Conservation (phyloP, 1,140 invertebrate species). For the Danaus melanippus region DNA sequence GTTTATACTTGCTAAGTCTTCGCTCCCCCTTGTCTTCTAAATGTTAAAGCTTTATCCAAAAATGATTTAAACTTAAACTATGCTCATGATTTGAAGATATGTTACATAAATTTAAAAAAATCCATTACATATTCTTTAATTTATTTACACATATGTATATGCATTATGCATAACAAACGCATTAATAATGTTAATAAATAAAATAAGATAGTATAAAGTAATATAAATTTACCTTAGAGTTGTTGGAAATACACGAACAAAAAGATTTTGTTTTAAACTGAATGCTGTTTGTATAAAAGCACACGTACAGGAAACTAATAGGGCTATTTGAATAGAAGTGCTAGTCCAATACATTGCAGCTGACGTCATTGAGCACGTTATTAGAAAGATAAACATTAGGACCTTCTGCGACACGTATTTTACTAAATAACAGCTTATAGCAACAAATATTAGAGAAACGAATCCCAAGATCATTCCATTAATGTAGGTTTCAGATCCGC, state of each 20-base stretch:
- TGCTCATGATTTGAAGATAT: no score
- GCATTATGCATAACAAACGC: no score
- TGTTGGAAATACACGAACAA: slow-evolving; percentile 44
- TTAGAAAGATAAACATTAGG: slow-evolving; percentile 32
- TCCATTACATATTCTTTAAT: no score
- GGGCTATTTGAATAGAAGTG: slow-evolving; percentile 34
- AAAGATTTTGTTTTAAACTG: slow-evolving; percentile 37
- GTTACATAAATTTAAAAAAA: no score
- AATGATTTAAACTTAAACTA: no score
- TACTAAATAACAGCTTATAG: slow-evolving; percentile 28
- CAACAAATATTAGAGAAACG: slow-evolving; percentile 27
- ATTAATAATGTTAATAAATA: no score
- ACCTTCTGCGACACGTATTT: slow-evolving; percentile 34
- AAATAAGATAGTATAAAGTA: not conserved
- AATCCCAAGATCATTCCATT: slow-evolving; percentile 42
- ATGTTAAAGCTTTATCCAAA: no score
- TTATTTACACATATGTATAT: no score
- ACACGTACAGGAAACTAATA: slow-evolving; percentile 41
- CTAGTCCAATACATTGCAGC: slow-evolving; percentile 32
- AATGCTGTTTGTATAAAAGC: slow-evolving; percentile 40
- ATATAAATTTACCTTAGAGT: slow-evolving; percentile 34
- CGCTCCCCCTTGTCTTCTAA: no score
- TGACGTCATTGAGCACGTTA: slow-evolving; percentile 26
- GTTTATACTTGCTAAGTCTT: no score
- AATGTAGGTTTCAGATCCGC: slow-evolving; percentile 41